phyloP scores from a whole-genome alignment of 1,140 invertebrate genomes.

The Brachionus plicatilis region DNA sequence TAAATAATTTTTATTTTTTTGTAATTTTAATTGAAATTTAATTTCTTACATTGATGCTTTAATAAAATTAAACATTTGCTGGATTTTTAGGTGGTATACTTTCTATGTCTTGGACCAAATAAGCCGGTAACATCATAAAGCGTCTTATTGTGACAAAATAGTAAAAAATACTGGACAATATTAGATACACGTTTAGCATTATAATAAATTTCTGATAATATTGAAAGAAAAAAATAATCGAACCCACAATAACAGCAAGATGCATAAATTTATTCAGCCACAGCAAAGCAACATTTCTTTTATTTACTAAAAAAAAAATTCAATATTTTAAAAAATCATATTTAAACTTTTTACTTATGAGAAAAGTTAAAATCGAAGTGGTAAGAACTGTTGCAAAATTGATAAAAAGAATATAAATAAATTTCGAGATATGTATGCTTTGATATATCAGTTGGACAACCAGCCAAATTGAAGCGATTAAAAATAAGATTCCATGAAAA shows the following conservation, averaged over 20 bases:
- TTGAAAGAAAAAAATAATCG: not conserved
- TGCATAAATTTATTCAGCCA: not conserved
- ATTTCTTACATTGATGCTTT: too few relatives aligned
- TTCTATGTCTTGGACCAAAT: not conserved
- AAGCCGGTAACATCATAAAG: not conserved
- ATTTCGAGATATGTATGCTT: not conserved
- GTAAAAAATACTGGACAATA: not conserved
- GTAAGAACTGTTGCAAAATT: not conserved
- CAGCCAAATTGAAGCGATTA: not conserved
- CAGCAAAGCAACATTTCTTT: not conserved
- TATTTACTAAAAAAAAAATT: not conserved
- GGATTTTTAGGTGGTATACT: not conserved
- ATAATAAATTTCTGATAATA: not conserved
- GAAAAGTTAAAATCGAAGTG: not conserved
- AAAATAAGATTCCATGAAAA: not conserved
- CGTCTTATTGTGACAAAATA: not conserved
- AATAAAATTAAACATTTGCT: not conserved
- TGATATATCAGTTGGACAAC: not conserved
- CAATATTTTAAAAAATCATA: not conserved
- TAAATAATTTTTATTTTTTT: too few relatives aligned
- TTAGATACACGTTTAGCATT: not conserved
- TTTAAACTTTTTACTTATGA: not conserved
- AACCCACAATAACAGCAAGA: not conserved
- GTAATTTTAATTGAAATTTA: too few relatives aligned
- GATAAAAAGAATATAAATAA: not conserved